Evolutionary conservation across 2,113 vertebrate genomes (phyloP), one percentile per base, ranked within the genome.

Genomic region (Peromyscus californicus): DNA sequence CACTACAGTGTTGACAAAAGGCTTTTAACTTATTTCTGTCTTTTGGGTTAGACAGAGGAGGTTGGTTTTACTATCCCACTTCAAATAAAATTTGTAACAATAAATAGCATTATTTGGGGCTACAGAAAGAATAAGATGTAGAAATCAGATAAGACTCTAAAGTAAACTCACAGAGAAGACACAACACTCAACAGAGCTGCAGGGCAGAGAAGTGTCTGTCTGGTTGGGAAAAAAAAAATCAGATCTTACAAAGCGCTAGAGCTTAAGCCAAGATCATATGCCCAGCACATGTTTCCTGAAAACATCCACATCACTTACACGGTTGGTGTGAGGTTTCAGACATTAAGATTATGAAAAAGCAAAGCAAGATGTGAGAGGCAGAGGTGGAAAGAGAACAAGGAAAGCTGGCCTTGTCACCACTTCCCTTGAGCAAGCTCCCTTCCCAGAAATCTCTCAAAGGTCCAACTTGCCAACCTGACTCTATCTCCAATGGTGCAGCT

Each of bases 381-480:
- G 87, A 97, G 94, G 96, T 95, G 97, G 97, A 97, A 97, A 78
- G 97, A 98, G 98, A 98, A 98, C 98, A 98, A 98, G 98, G 98
- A 92, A 67, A 96, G 45, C 86, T 85, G 69, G 76, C 91, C 91
- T 93, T 96, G 96, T 97, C 96, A 93, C 87, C 95, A 97, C 95
- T 93, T 96, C 91, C 87, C 94, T 87, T 54, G 31, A 92, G 39
- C 24, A 42, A 57, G 67, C 80, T 85, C 59, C 63, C 91, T 89
- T 89, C 24, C 85, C 91, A 96, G 95, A 87, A 96, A 88, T 75
- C 59, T 97, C 95, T 94, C 83, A 69, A 95, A 54, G 89, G 85
- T 96, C 83, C 97, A 93, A 89, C 85, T 95, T 96, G 92, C 63
- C 70, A 85, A 86, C 82, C 89, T 89, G 83, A 96, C 93, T 93